These are phyloP conservation scores for Amblyjoppa proteus DNA, from an alignment of 2,888 invertebrate genomes.

Conservation along the genomic window DNA sequence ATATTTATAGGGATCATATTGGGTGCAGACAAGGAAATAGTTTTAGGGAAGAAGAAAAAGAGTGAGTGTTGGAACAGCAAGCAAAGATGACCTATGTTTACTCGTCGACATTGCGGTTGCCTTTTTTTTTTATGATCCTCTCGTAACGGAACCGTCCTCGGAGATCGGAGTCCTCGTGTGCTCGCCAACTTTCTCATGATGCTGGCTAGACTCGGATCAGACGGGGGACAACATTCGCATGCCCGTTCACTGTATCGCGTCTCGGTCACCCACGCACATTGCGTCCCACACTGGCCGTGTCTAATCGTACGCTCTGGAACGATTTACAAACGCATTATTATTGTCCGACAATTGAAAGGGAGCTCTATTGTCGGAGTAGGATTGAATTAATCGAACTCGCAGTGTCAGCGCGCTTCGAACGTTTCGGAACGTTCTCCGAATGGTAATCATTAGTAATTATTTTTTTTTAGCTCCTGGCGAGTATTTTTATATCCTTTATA, in stretches of 20 bases:
- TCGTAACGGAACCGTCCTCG: slow-evolving; percentile 55
- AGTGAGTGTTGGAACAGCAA: background rate
- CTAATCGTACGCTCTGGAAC: slow-evolving; percentile 3
- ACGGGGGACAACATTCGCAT: slow-evolving; percentile 30
- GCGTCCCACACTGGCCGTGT: background rate
- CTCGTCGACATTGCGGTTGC: slow-evolving; percentile 55
- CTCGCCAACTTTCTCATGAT: slow-evolving; percentile 29
- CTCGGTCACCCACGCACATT: slow-evolving; percentile 13
- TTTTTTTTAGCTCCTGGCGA: no score
- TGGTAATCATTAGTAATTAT: no score
- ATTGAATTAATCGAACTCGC: background rate
- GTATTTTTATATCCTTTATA: no score
- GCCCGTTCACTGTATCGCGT: slow-evolving; percentile 20
- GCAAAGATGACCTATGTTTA: background rate
- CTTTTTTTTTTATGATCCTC: slow-evolving; percentile 59
- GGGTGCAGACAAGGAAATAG: background rate
- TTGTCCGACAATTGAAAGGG: slow-evolving; percentile 1
- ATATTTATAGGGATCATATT: no score
- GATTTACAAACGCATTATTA: slow-evolving; percentile 14
- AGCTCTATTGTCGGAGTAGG: background rate
- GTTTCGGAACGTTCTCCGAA: background rate
- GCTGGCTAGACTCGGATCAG: slow-evolving; percentile 59
- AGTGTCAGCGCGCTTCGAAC: background rate
- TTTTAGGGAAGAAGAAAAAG: background rate
- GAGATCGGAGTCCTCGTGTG: background rate